phyloP scores from a whole-genome alignment of 2,113 vertebrate genomes.

The Lanius ludovicianus region DNA sequence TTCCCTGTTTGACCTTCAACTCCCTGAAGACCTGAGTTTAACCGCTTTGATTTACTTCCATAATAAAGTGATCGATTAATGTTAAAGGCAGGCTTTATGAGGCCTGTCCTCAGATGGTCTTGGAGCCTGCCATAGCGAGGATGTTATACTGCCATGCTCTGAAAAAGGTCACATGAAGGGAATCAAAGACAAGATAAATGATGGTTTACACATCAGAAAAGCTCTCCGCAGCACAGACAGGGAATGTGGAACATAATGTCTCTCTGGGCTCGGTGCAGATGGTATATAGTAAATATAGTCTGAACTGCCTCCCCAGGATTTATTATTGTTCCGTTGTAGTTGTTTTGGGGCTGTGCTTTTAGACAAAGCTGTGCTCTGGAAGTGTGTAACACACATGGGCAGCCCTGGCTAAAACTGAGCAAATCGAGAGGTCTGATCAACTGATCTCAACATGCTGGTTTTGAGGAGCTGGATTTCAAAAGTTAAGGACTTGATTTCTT shows the following conservation, averaged over 20 bases:
- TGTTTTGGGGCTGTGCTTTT: slow-evolving; percentile 11
- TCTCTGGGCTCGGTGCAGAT: slow-evolving; percentile 49
- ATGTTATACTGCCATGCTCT: slow-evolving; percentile 56
- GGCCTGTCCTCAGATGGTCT: slow-evolving; percentile 46
- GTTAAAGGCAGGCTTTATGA: slow-evolving; percentile 65
- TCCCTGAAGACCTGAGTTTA: slow-evolving; percentile 48
- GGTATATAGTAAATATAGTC: slow-evolving; percentile 58
- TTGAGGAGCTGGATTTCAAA: background rate
- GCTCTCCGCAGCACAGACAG: slow-evolving; percentile 19
- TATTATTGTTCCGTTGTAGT: background rate
- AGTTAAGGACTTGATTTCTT: background rate
- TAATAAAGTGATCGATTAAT: slow-evolving; percentile 71
- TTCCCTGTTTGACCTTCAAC: slow-evolving; percentile 57
- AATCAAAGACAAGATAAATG: slow-evolving; percentile 66
- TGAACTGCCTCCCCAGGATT: slow-evolving; percentile 17
- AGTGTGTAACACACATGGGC: background rate
- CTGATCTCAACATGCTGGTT: background rate
- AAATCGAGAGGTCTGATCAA: background rate
- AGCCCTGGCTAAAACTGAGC: background rate
- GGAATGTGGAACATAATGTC: slow-evolving; percentile 28
- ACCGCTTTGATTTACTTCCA: slow-evolving; percentile 66
- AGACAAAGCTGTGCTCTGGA: slow-evolving; percentile 3
- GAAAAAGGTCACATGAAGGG: slow-evolving; percentile 66
- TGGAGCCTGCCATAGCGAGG: background rate
- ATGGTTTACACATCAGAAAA: slow-evolving; percentile 60